phyloP scores from a whole-genome alignment of 2,888 invertebrate species.

The Drosophila lutescens region DNA sequence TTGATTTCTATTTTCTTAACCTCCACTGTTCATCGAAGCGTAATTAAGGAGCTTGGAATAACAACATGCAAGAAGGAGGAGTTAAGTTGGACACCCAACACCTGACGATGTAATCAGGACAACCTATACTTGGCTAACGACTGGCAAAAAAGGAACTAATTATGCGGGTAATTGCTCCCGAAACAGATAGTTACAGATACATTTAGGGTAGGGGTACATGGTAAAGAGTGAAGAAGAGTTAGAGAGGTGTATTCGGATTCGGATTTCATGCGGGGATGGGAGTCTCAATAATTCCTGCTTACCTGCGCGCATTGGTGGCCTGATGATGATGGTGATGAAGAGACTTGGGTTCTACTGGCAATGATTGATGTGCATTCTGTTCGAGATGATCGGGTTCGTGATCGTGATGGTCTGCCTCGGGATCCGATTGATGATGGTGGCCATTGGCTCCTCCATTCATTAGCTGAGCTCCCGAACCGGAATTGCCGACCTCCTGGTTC shows the following conservation, averaged over 20 bases:
- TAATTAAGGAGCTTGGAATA: constrained; percentile 15
- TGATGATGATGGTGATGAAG: constrained; percentile 52
- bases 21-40: constrained; percentile 2
- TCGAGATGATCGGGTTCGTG: constrained; percentile 13
- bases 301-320: constrained; percentile 79
- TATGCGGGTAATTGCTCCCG: constrained; percentile 51
- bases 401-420: constrained; percentile 18
- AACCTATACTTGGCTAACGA: constrained; percentile 29
- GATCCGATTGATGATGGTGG: constrained; percentile 19
- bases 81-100: neutral
- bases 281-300: constrained; percentile 54
- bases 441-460: constrained; percentile 61
- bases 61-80: neutral
- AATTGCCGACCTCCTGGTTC: constrained; percentile 52
- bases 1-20: neutral
- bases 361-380: constrained; percentile 37
- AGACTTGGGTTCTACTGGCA: constrained; percentile 51
- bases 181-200: constrained; percentile 5
- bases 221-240: constrained; percentile 1
- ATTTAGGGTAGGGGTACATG: neutral
- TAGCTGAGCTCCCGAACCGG: constrained; percentile 25
- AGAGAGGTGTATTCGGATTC: constrained; percentile 3
- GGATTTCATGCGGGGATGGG: constrained; percentile 9
- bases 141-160: constrained; percentile 39
- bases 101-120: constrained; percentile 35